These are phyloP conservation scores for Hoplodrina blanda DNA, from an alignment of 2,888 invertebrate genomes.

Conservation along the genomic window DNA sequence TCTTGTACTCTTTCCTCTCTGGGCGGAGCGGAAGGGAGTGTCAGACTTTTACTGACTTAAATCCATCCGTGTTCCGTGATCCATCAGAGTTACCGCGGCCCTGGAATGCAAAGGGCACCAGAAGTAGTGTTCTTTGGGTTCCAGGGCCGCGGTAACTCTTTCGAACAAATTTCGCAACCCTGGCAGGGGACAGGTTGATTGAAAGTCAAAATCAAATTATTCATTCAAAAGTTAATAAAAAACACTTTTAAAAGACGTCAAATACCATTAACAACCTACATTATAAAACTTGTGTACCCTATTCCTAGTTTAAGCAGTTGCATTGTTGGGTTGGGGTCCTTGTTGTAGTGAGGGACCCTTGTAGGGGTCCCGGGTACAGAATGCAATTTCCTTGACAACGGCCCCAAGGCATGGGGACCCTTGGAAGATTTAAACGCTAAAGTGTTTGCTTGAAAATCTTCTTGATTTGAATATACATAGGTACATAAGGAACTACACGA, in stretches of 20 bases:
- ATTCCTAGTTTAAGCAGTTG: conserved; percentile 59
- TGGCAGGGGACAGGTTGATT: too few relatives aligned
- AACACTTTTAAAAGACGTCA: conserved; percentile 9
- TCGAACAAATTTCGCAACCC: too few relatives aligned
- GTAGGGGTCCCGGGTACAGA: conserved; percentile 74
- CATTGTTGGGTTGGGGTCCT: conserved; percentile 67
- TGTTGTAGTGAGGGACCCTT: conserved; percentile 56
- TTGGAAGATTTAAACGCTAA: conserved; percentile 73
- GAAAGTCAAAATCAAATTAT: neutral
- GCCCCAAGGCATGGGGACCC: conserved; percentile 72
- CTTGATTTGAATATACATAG: conserved; percentile 13
- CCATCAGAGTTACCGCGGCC: too few relatives aligned
- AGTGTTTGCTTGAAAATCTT: conserved; percentile 65
- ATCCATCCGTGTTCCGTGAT: too few relatives aligned
- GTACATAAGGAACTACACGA: neutral
- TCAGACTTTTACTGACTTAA: too few relatives aligned
- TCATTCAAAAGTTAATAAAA: neutral
- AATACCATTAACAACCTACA: conserved; percentile 16
- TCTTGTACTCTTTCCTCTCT: too few relatives aligned
- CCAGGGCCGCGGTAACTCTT: too few relatives aligned
- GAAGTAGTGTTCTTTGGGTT: too few relatives aligned
- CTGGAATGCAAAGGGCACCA: too few relatives aligned
- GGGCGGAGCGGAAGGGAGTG: too few relatives aligned
- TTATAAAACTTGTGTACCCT: conserved; percentile 17
- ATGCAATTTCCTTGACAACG: conserved; percentile 86